A percentile compares a stretch with the other conserved stretches of the same genome.
Conservation (phyloP, 2,888 invertebrate genomes). For the Rhingia rostrata region DNA sequence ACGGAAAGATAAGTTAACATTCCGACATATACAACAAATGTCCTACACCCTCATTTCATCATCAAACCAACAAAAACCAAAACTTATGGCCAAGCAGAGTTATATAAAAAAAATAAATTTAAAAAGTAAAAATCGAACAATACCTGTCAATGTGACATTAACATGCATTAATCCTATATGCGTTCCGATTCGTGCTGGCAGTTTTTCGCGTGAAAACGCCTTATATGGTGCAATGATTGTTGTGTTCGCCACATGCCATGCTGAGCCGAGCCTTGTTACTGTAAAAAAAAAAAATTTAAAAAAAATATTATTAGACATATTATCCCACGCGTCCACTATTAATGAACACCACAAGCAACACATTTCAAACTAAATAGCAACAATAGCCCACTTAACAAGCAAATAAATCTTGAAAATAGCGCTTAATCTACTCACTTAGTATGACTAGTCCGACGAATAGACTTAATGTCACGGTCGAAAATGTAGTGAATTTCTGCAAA, state of each 20-base stretch:
- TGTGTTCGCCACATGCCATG: conserved; percentile 95
- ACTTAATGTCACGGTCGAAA: conserved; percentile 95
- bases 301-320: conserved; percentile 25
- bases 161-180: conserved; percentile 96
- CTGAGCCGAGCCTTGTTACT: conserved; percentile 95
- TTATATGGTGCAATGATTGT: conserved; percentile 93
- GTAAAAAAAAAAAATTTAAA: conserved; percentile 79
- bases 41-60: not conserved
- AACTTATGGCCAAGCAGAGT: not conserved
- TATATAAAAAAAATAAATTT: not conserved
- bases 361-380: conserved; percentile 28
- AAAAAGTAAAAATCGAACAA: conserved; percentile 75
- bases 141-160: conserved; percentile 96
- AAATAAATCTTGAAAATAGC: conserved; percentile 49
- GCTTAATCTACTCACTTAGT: conserved; percentile 88
- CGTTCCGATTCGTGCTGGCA: conserved; percentile 94
- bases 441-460: conserved; percentile 96
- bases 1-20: not conserved
- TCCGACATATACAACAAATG: too few species aligned
- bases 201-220: conserved; percentile 94
- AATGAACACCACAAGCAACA: conserved; percentile 15
- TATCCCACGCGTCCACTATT: conserved; percentile 22
- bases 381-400: too few species aligned
- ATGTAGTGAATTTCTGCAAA: conserved; percentile 93
- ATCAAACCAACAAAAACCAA: not conserved